These are phyloP conservation scores for Eupsilia transversa DNA, from an alignment of 2,888 invertebrate genomes.

Conservation along the genomic window DNA sequence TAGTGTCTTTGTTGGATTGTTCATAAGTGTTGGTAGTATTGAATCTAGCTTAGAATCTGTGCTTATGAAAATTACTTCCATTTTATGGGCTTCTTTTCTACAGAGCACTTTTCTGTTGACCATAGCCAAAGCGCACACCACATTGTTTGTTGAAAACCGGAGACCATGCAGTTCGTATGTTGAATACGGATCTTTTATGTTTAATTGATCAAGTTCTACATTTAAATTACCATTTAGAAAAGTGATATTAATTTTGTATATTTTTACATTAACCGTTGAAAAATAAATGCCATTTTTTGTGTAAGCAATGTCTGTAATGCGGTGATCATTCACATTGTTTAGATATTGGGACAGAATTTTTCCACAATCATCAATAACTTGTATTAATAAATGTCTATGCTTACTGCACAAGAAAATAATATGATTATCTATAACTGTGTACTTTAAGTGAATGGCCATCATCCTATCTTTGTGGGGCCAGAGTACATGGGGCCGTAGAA, in stretches of 20 bases:
- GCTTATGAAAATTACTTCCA: conserved; percentile 77
- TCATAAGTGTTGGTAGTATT: conserved; percentile 71
- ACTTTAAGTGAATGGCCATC: conserved; percentile 72
- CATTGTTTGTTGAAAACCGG: conserved; percentile 75
- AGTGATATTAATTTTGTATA: conserved; percentile 74
- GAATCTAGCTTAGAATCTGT: conserved; percentile 66
- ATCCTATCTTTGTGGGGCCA: conserved; percentile 84
- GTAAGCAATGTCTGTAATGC: conserved; percentile 76
- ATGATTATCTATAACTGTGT: conserved; percentile 68
- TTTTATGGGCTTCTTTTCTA: conserved; percentile 75
- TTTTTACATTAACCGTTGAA: conserved; percentile 76
- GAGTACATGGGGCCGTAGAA: conserved; percentile 63
- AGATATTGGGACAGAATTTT: conserved; percentile 74
- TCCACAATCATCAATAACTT: conserved; percentile 73
- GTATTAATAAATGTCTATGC: conserved; percentile 81
- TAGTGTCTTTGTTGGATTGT: conserved; percentile 77
- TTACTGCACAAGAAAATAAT: conserved; percentile 79
- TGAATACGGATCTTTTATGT: conserved; percentile 72
- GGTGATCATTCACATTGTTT: conserved; percentile 81
- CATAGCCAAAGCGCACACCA: conserved; percentile 73
- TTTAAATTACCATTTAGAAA: conserved; percentile 62
- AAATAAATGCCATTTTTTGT: conserved; percentile 70
- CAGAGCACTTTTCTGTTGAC: conserved; percentile 75
- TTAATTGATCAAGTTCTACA: conserved; percentile 67
- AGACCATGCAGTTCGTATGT: conserved; percentile 76